These are phyloP conservation scores for Eulemur macaco DNA, from an alignment of 2,113 vertebrate genomes.

Conservation along the genomic window DNA sequence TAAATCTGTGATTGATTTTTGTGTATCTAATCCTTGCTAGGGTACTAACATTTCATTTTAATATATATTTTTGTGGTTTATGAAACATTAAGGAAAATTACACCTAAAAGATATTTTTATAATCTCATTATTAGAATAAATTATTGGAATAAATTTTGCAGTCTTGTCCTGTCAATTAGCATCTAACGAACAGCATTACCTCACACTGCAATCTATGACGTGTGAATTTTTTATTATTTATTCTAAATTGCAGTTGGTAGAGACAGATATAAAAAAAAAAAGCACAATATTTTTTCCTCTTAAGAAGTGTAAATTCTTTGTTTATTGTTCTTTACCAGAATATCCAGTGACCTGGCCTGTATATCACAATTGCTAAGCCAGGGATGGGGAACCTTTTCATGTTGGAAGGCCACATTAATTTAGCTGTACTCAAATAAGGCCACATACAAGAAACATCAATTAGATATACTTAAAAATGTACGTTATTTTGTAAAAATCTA, in stretches of 20 bases:
- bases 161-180: constrained; percentile 82
- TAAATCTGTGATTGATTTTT: neutral
- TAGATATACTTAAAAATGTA: too few species aligned
- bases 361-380: constrained; percentile 35
- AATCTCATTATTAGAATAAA: constrained; percentile 84
- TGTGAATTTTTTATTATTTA: neutral
- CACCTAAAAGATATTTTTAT: constrained; percentile 85
- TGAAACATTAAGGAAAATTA: constrained; percentile 84
- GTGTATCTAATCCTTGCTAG: constrained; percentile 4
- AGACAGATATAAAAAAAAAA: constrained; percentile 58
- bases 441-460: too few species aligned
- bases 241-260: constrained; percentile 41
- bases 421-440: too few species aligned
- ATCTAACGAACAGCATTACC: constrained; percentile 82
- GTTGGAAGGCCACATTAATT: too few species aligned
- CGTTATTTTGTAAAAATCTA: too few species aligned
- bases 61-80: constrained; percentile 79
- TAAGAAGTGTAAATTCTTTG: constrained; percentile 57
- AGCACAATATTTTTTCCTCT: constrained; percentile 45
- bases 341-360: constrained; percentile 34
- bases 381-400: too few species aligned
- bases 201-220: constrained; percentile 71
- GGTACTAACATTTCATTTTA: constrained; percentile 72
- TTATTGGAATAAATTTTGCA: constrained; percentile 82
- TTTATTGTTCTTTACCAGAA: constrained; percentile 65